These are phyloP conservation scores for Murina feae DNA, from an alignment of 2,113 vertebrate genomes.

Conservation along the genomic window DNA sequence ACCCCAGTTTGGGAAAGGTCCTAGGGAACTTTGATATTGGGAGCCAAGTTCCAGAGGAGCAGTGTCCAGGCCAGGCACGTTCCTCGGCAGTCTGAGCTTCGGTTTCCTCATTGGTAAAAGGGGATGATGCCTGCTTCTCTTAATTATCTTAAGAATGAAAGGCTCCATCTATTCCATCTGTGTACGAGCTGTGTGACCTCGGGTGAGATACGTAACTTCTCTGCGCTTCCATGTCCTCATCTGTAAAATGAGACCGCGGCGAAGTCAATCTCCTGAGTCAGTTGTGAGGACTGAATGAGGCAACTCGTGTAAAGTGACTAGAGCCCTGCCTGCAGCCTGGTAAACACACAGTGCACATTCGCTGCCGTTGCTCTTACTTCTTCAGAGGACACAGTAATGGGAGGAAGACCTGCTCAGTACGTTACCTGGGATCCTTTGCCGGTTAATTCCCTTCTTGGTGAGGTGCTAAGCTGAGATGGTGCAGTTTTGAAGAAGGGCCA, in stretches of 20 bases:
- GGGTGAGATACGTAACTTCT: not conserved
- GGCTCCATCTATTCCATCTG: not conserved
- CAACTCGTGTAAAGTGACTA: accelerated
- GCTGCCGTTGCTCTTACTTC: not conserved
- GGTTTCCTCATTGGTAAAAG: not conserved
- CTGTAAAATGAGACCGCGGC: not conserved
- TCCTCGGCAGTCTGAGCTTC: not conserved
- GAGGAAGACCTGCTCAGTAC: not conserved
- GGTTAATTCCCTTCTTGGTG: not conserved
- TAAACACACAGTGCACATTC: not conserved
- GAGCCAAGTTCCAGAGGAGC: not conserved
- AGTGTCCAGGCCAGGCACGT: not conserved
- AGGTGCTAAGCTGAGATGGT: not conserved
- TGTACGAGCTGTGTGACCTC: not conserved
- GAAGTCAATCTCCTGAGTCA: accelerated
- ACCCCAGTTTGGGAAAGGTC: not conserved
- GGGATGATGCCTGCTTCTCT: not conserved
- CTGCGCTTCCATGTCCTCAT: not conserved
- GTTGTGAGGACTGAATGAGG: not conserved
- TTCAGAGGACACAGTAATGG: not conserved
- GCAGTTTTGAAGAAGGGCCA: not conserved
- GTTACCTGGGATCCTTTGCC: not conserved
- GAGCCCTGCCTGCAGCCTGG: accelerated
- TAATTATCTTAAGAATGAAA: not conserved
- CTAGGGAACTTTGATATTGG: not conserved